Conservation (phyloP, 2,797 vertebrate genomes). For the Micropoecilia bifurca region DNA sequence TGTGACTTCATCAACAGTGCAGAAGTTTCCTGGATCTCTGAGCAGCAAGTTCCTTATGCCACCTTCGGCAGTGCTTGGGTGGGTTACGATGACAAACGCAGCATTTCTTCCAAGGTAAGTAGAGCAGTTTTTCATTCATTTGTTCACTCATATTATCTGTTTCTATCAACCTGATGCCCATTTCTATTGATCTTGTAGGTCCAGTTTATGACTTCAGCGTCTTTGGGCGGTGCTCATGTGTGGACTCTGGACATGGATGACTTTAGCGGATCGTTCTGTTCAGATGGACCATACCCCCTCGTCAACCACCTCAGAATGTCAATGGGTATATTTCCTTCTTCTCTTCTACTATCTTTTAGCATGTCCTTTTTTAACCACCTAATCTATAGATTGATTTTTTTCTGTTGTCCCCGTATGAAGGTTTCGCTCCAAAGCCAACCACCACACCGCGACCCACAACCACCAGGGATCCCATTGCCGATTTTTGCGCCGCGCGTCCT, state of each 20-base stretch:
- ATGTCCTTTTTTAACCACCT: no score
- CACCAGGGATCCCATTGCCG: conserved; percentile 65
- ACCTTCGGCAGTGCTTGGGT: conserved; percentile 75
- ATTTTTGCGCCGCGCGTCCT: conserved; percentile 74
- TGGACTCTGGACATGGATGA: conserved; percentile 84
- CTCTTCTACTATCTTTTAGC: neutral
- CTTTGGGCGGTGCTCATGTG: conserved; percentile 80
- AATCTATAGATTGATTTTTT: neutral
- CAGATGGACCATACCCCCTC: conserved; percentile 74
- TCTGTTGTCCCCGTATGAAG: conserved; percentile 44
- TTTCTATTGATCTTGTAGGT: conserved; percentile 60
- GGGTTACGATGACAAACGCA: conserved; percentile 77
- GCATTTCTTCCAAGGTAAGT: conserved; percentile 77
- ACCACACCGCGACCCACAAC: conserved; percentile 74
- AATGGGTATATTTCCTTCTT: conserved; percentile 63
- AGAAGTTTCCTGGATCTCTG: conserved; percentile 65
- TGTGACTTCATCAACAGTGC: conserved; percentile 65
- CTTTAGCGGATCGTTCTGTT: conserved; percentile 79
- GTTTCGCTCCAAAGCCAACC: conserved; percentile 80
- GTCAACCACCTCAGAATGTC: conserved; percentile 78
- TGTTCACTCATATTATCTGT: neutral
- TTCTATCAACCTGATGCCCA: neutral
- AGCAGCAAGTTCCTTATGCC: conserved; percentile 81
- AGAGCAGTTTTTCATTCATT: neutral
- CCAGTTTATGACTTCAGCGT: conserved; percentile 66